Evolutionary conservation across 2,888 invertebrate genomes (phyloP), one percentile per base, ranked within the genome.

Genomic region (Blera fallax): DNA sequence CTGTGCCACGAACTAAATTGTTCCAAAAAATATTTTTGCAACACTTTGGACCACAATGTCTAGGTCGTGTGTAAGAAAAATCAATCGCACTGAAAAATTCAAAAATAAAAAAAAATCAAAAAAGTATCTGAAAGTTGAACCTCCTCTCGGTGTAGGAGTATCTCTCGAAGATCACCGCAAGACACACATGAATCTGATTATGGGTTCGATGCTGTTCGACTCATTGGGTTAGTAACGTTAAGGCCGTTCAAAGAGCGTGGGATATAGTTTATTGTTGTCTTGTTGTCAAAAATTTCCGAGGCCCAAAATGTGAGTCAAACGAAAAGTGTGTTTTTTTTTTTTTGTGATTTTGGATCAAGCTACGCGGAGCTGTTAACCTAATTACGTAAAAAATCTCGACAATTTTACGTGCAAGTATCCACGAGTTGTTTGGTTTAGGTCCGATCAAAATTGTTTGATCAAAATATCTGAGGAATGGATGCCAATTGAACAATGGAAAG

Each of bases 151-250:
- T 8, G 67, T 69, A 29, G 69, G 69, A 11, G 52, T 16, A 54
- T 69, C 18, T 69, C 18, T 54, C 14, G 29, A 43, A 54, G 54
- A 43, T 43, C 29, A 62, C 45, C 29, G n/a, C 16, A 29, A 14
- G 4, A 24, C 24, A 24, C 10, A 48, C 60, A 78, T 52, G n/a
- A n/a, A n/a, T n/a, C n/a, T n/a, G 40, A 24, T 43, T 43, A 69
- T 32, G 21, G 54, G 54, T 60, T 81, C 67, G 65, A 56, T 29
- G 65, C 18, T 65, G 58, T 32, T 48, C 40, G 34, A 58, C 24
- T 60, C 16, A 73, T 70, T 82, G 72, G 78, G 78, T 78, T 83
- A 83, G 48, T 77, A 72, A 40, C 82, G 43, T 43, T 67, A 83
- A 83, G 82, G 82, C 52, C 65, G 34, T 67, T 8, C 50, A 37